Conservation (phyloP, 2,888 invertebrate genomes). For the Drosophila quasianomalipes region DNA sequence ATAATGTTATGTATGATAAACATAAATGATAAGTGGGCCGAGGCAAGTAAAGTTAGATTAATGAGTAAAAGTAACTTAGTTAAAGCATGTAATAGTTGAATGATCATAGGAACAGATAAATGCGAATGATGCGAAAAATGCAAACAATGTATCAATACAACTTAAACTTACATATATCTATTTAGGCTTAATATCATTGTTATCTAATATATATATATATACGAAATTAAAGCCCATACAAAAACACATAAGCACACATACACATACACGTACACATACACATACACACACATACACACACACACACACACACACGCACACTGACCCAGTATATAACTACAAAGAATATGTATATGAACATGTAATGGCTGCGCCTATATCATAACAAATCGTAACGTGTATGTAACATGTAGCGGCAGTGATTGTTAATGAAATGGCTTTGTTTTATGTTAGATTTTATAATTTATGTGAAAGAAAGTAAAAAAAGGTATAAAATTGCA, state of each 20-base stretch:
- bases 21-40: constrained; percentile 52
- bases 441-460: constrained; percentile 83
- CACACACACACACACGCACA: constrained; percentile 25
- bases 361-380: constrained; percentile 64
- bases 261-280: constrained; percentile 13
- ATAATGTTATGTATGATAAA: constrained; percentile 76
- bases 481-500: constrained; percentile 71
- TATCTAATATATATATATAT: constrained; percentile 76
- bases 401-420: constrained; percentile 83
- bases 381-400: constrained; percentile 73
- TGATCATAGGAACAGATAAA: constrained; percentile 52
- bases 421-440: constrained; percentile 83
- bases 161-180: constrained; percentile 70
- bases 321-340: constrained; percentile 56
- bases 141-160: constrained; percentile 71
- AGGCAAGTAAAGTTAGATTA: constrained; percentile 73
- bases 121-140: constrained; percentile 49
- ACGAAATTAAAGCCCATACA: constrained; percentile 43
- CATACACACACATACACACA: constrained; percentile 10
- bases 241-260: constrained; percentile 19
- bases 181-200: constrained; percentile 81
- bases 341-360: constrained; percentile 71
- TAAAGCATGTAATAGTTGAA: constrained; percentile 78
- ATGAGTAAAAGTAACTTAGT: constrained; percentile 70
- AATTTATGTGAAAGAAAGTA: constrained; percentile 69